phyloP scores from a whole-genome alignment of 2,888 invertebrate species.

The Desoria tigrina region DNA sequence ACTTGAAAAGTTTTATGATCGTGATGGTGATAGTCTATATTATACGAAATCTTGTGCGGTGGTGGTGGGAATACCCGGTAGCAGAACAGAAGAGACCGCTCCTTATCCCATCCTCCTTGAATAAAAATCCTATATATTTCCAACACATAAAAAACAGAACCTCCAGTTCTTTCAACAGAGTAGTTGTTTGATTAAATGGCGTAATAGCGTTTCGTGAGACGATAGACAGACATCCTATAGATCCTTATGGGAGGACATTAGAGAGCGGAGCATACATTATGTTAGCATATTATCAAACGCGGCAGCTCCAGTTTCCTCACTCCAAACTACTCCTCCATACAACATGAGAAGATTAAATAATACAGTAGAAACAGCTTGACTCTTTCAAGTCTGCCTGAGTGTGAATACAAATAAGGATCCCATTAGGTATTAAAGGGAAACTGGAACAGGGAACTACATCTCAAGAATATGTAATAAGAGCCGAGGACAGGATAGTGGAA shows the following conservation, averaged over 20 bases:
- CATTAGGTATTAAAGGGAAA: constrained; percentile 13
- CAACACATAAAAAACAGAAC: too few species aligned
- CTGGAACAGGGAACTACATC: neutral
- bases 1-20: neutral
- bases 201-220: constrained; percentile 6
- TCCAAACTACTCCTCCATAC: neutral
- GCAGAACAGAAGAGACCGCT: too few species aligned
- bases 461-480: constrained; percentile 6
- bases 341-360: constrained; percentile 8
- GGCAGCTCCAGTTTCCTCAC: neutral
- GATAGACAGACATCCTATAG: neutral
- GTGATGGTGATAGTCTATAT: neutral
- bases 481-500: neutral
- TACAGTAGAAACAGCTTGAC: constrained; percentile 8
- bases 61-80: too few species aligned
- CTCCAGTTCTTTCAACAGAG: neutral
- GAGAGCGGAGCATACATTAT: constrained; percentile 18
- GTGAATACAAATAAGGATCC: constrained; percentile 18
- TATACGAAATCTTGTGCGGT: too few species aligned
- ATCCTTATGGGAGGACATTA: neutral
- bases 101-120: too few species aligned
- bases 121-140: neutral
- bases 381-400: neutral
- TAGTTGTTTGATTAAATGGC: constrained; percentile 2
- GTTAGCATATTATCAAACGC: constrained; percentile 27